Base-by-base conservation (phyloP, 2,113 vertebrate species). In the Eclectus roratus region DNA sequence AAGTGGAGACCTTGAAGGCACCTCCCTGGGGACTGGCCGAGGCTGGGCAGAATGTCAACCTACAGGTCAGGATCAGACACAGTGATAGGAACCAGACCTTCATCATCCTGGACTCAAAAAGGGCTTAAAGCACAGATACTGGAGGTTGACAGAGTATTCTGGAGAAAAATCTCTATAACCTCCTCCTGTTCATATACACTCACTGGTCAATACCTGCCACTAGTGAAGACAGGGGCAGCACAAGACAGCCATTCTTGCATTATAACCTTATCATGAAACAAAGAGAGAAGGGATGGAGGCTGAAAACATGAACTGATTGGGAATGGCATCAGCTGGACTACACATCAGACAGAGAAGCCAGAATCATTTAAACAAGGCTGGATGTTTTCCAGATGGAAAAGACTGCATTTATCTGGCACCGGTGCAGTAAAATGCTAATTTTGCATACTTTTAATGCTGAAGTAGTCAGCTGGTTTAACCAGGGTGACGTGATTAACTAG, bases 401-500 rank as follows among this genome's bases (percentile, higher is more conserved):
- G 33, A 2, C 33, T 68, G 39, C 53, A 27, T 93, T 92, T 95
- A 60, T 71, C 79, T 74, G 39, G n/a, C 7, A 56, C 12, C 28
- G 19, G 68, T 94, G 82, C 63, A 85, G 39, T 66, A 80, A 94
- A 92, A 80, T 39, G 81, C 80, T 94, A 76, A 47, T 89, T 92
- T 79, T 91, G 74, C 72, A 63, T 64, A 73, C 9, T 63, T 86
- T 47, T 52, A 88, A 80, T 88, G 70, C 28, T 70, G 64, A 93
- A 86, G 61, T 80, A 91, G 68, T 85, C 84, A 74, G 64, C 41
- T 61, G 66, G 82, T 35, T 83, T 65, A 81, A 80, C 88, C 82
- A 77, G n/a, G 31, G 28, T 17, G 37, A 61, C 83, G 90, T 80
- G 94, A 96, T 88, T 85, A 91, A 96, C 82, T 63, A 83, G 93